Evolutionary conservation across 2,113 vertebrate species (phyloP).

Genomic region (Amphilophus citrinellus): DNA sequence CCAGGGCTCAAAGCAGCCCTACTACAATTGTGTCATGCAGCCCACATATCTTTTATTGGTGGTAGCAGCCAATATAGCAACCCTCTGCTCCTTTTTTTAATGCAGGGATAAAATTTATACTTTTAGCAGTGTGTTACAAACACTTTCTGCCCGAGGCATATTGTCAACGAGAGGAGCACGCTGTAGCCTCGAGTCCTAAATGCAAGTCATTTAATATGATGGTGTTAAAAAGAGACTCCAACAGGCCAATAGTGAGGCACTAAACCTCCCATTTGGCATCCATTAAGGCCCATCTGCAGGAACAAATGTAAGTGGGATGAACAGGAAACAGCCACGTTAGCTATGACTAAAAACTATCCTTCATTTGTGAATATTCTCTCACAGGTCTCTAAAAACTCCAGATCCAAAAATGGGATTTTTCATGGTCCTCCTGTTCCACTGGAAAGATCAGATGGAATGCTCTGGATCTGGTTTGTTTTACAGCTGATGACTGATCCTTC

Average conservation of each 20-base stretch:
- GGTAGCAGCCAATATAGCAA: slow-evolving; percentile 55
- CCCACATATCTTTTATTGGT: slow-evolving; percentile 67
- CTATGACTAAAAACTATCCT: slow-evolving; percentile 43
- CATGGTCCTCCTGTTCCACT: slow-evolving; percentile 67
- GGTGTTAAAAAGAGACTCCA: slow-evolving; percentile 64
- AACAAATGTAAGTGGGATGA: slow-evolving; percentile 28
- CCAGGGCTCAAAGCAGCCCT: slow-evolving; percentile 56
- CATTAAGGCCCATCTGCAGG: slow-evolving; percentile 71
- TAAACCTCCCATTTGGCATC: slow-evolving; percentile 75
- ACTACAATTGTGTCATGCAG: slow-evolving; percentile 64
- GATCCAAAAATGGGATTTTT: slow-evolving; percentile 59
- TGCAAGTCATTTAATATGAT: slow-evolving; percentile 58
- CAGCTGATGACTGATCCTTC: slow-evolving; percentile 73
- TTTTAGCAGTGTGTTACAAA: slow-evolving; percentile 64
- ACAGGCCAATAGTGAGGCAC: slow-evolving; percentile 61
- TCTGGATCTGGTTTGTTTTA: slow-evolving; percentile 79
- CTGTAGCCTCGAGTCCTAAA: slow-evolving; percentile 57
- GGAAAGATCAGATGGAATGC: slow-evolving; percentile 67
- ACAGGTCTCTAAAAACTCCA: slow-evolving; percentile 52
- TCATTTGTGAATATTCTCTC: slow-evolving; percentile 38
- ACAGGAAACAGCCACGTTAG: slow-evolving; percentile 49
- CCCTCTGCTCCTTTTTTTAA: slow-evolving; percentile 31
- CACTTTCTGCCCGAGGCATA: slow-evolving; percentile 54
- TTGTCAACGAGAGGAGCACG: slow-evolving; percentile 58
- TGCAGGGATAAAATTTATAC: slow-evolving; percentile 62